These are phyloP conservation scores for Gnathonemus echidnorhynchus DNA, from an alignment of 2,113 vertebrate genomes.

Conservation along the genomic window DNA sequence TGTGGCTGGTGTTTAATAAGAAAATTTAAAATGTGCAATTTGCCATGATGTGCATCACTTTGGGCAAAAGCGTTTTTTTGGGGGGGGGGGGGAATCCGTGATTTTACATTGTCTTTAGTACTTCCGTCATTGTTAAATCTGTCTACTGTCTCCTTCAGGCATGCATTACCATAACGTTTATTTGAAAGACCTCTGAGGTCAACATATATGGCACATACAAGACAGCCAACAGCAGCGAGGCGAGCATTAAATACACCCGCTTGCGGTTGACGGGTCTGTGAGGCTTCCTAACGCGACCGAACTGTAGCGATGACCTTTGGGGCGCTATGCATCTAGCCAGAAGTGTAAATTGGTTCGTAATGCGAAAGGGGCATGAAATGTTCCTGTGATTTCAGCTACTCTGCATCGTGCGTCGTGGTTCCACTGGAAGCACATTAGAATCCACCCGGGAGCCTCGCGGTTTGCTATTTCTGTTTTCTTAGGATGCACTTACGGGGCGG, in stretches of 20 bases:
- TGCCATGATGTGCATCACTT: not conserved
- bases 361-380: not conserved
- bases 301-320: not conserved
- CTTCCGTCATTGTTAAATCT: not conserved
- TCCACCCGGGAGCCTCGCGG: not conserved
- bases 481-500: not conserved
- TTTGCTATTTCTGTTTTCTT: conserved; percentile 14
- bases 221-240: not conserved
- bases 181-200: not conserved
- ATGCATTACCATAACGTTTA: not conserved
- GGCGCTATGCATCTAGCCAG: not conserved
- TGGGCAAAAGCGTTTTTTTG: not conserved
- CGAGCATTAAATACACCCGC: not conserved
- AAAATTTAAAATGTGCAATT: not conserved
- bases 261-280: not conserved
- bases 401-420: not conserved
- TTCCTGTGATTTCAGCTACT: not conserved
- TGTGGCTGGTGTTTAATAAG: not conserved
- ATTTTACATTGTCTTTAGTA: not conserved
- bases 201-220: not conserved
- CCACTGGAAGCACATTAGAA: not conserved
- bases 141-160: not conserved
- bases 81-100: too few species aligned
- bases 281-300: not conserved
- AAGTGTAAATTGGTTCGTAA: not conserved